Evolutionary conservation across 2,113 vertebrate genomes (phyloP).

Genomic region (Cynoglossus semilaevis): DNA sequence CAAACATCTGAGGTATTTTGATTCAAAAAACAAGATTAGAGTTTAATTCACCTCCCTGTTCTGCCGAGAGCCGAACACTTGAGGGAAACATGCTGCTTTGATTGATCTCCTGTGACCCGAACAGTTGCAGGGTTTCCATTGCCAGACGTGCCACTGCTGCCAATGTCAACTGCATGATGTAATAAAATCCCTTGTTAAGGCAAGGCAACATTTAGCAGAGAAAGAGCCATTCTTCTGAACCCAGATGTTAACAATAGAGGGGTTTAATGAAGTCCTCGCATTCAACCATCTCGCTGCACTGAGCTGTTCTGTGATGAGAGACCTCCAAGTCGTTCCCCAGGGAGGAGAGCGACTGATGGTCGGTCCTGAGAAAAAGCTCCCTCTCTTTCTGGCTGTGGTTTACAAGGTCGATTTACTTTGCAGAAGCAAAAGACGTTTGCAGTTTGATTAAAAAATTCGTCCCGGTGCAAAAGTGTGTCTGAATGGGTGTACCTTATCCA

Average conservation of each 20-base stretch:
- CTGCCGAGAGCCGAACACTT: conserved; percentile 50
- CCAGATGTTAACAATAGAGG: conserved; percentile 83
- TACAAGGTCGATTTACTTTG: conserved; percentile 50
- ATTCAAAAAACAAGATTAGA: conserved; percentile 34
- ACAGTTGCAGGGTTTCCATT: conserved; percentile 63
- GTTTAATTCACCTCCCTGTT: conserved; percentile 35
- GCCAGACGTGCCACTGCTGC: conserved; percentile 72
- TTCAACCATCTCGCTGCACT: conserved; percentile 69
- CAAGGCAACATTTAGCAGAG: conserved; percentile 72
- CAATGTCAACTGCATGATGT: conserved; percentile 77
- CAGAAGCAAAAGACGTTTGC: not conserved
- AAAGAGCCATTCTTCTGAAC: conserved; percentile 73
- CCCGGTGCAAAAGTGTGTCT: too few relatives aligned
- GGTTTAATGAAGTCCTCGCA: conserved; percentile 76
- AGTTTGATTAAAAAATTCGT: too few relatives aligned
- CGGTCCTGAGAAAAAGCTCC: conserved; percentile 38
- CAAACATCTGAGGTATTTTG: conserved; percentile 13
- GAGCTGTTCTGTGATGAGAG: conserved; percentile 68
- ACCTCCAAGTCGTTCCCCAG: conserved; percentile 42
- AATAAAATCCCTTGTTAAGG: conserved; percentile 77
- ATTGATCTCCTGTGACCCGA: conserved; percentile 75
- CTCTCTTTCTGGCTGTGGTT: conserved; percentile 30
- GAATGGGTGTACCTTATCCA: too few relatives aligned
- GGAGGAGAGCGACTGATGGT: conserved; percentile 46
- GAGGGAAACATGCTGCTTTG: conserved; percentile 60